phyloP scores from a whole-genome alignment of 2,113 vertebrate species.

The Vimba vimba region DNA sequence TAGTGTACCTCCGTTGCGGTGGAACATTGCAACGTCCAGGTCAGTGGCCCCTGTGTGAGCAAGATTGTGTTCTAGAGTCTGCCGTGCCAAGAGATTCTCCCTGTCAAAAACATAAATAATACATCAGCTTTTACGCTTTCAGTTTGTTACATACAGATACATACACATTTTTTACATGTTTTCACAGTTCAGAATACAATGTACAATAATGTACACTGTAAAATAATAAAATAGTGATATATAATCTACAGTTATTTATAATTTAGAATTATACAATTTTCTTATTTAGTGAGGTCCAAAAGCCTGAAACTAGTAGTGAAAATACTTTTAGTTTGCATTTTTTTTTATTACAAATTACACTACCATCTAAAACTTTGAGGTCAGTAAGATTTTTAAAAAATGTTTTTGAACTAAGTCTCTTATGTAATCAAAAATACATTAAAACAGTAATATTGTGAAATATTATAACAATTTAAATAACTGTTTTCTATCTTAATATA shows the following conservation, averaged over 20 bases:
- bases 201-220: background rate
- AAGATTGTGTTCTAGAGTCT: constrained; percentile 88
- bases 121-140: constrained; percentile 2
- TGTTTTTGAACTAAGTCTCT: background rate
- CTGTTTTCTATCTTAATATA: too few species aligned
- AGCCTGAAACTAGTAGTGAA: too few species aligned
- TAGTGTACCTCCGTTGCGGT: constrained; percentile 88
- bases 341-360: background rate
- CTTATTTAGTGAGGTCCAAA: too few species aligned
- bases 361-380: background rate
- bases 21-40: constrained; percentile 97
- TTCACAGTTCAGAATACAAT: background rate
- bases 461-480: background rate
- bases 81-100: constrained; percentile 88
- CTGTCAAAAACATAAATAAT: constrained; percentile 66
- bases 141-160: background rate
- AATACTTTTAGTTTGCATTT: background rate
- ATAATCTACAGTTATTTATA: background rate
- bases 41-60: constrained; percentile 91
- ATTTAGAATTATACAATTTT: too few species aligned
- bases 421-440: background rate
- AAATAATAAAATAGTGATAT: background rate
- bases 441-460: background rate
- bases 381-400: too few species aligned
- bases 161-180: background rate